A percentile compares a stretch with the other conserved stretches of the same genome.
Evolutionary conservation across 2,797 vertebrate genomes (phyloP).

Genomic region (Danio choprae): DNA sequence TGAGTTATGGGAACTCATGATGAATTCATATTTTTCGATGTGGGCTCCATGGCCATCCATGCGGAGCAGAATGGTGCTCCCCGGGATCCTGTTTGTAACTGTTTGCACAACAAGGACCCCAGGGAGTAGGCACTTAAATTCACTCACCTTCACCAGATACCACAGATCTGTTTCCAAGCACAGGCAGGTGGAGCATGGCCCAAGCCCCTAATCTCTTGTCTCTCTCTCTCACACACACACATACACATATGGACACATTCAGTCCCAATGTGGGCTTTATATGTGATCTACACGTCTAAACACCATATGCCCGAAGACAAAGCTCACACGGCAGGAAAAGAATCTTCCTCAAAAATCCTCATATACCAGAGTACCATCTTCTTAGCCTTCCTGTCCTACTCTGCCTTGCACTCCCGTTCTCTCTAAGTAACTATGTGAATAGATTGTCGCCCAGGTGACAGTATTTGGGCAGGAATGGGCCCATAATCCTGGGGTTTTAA

Average conservation of each 20-base stretch:
- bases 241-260: constrained; percentile 21
- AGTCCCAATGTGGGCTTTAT: constrained; percentile 46
- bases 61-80: constrained; percentile 70
- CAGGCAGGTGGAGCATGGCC: constrained; percentile 54
- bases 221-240: constrained; percentile 24
- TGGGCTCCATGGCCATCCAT: constrained; percentile 69
- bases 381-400: background rate
- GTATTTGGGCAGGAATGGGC: constrained; percentile 23
- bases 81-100: constrained; percentile 80
- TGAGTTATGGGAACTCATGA: constrained; percentile 71
- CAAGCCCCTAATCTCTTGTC: constrained; percentile 39
- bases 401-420: constrained; percentile 9
- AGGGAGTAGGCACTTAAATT: constrained; percentile 73
- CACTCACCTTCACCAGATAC: constrained; percentile 77
- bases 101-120: constrained; percentile 77
- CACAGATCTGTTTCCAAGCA: constrained; percentile 68
- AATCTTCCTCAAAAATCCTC: constrained; percentile 39
- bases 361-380: constrained; percentile 29
- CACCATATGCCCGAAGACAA: constrained; percentile 58
- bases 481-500: constrained; percentile 34
- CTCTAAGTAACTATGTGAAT: constrained; percentile 36
- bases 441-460: constrained; percentile 24
- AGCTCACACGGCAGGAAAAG: constrained; percentile 43
- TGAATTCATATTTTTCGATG: constrained; percentile 74
- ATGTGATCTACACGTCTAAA: constrained; percentile 57